Percentiles rank a stretch among this genome's conserved stretches.
phyloP scores from a whole-genome alignment of 2,113 vertebrate species.

The Xenotilapia caudafasciata region DNA sequence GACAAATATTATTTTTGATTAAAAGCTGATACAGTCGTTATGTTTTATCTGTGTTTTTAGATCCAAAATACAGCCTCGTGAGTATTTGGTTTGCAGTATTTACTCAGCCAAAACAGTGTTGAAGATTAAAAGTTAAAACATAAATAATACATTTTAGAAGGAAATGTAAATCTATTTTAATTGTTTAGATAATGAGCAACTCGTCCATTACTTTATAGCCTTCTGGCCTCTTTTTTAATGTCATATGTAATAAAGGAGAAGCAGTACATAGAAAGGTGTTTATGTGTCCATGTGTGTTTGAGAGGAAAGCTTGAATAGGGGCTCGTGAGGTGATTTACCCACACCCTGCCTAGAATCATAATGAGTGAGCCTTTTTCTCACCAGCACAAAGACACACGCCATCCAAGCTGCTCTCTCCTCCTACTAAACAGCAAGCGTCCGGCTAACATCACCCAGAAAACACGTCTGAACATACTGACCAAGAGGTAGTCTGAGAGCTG shows the following conservation, averaged over 20 bases:
- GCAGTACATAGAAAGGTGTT: neutral
- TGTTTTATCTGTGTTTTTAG: neutral
- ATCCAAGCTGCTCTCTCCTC: constrained; percentile 38
- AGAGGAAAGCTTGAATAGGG: constrained; percentile 34
- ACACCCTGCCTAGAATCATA: constrained; percentile 67
- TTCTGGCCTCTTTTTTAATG: neutral
- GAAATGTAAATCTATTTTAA: neutral
- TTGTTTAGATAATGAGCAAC: neutral
- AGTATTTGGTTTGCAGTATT: neutral
- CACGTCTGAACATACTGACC: neutral
- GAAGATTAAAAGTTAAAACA: neutral
- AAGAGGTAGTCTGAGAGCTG: constrained; percentile 1
- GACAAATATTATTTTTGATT: neutral
- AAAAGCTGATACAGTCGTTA: neutral
- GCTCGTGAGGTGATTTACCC: constrained; percentile 47
- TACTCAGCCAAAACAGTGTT: neutral
- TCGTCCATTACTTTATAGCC: neutral
- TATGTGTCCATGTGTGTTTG: neutral
- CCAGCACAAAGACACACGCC: constrained; percentile 51
- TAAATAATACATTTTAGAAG: neutral
- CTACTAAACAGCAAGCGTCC: constrained; percentile 22
- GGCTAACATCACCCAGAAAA: constrained; percentile 31
- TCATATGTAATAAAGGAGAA: neutral
- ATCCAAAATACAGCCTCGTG: neutral
- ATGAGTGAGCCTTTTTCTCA: constrained; percentile 61